Conservation (phyloP, 23 tunicate genomes). For the Halocynthia roretzi region DNA sequence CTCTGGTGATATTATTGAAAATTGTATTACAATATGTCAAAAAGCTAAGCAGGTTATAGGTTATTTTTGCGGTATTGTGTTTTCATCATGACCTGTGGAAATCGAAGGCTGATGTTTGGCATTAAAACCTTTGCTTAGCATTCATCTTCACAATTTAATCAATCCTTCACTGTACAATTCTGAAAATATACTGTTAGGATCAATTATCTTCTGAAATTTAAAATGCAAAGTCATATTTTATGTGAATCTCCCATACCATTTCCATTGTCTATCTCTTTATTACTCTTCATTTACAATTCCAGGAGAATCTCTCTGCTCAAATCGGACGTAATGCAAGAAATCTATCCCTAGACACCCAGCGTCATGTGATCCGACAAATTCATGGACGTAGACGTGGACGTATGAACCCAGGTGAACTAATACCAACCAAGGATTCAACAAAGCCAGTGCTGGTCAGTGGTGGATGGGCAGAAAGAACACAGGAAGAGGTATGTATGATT, state of each 20-base stretch:
- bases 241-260: not conserved
- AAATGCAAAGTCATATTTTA: too few species aligned
- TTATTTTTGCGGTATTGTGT: too few species aligned
- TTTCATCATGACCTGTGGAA: too few species aligned
- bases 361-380: slow-evolving; percentile 67
- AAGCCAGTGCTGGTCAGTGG: slow-evolving; percentile 58
- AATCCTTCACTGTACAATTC: too few species aligned
- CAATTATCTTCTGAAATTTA: too few species aligned
- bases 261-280: not conserved
- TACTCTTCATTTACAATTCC: not conserved
- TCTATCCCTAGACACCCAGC: slow-evolving; percentile 57
- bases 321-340: slow-evolving; percentile 45
- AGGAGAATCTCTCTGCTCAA: slow-evolving; percentile 42
- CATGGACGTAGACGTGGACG: slow-evolving; percentile 70
- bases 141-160: too few species aligned
- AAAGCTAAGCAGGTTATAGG: too few species aligned
- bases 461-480: slow-evolving; percentile 68
- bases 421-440: slow-evolving; percentile 42
- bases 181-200: too few species aligned
- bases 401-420: slow-evolving; percentile 49
- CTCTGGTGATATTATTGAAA: too few species aligned
- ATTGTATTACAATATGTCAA: too few species aligned
- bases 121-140: too few species aligned
- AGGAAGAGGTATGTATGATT: slow-evolving; percentile 40
- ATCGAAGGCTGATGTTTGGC: too few species aligned